phyloP scores from a whole-genome alignment of 2,113 vertebrate genomes.

The Henicopernis longicauda region DNA sequence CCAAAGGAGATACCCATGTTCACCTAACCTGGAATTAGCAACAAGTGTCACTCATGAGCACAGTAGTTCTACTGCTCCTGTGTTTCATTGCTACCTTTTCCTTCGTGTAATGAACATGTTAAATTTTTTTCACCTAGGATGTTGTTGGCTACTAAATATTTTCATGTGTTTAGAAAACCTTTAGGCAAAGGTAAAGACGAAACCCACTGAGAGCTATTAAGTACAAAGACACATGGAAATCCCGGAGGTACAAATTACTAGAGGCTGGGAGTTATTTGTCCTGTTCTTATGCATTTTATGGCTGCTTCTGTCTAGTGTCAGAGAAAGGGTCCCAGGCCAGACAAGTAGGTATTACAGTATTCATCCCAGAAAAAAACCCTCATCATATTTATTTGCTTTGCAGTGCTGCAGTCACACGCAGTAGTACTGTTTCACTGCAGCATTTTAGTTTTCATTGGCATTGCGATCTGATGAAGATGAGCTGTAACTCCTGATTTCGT shows the following conservation, averaged over 20 bases:
- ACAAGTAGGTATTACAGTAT: not conserved
- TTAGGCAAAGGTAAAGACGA: not conserved
- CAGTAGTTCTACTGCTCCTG: not conserved
- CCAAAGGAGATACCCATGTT: not conserved
- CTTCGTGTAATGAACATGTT: fast-evolving
- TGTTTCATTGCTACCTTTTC: not conserved
- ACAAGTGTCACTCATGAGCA: not conserved
- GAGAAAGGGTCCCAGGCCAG: not conserved
- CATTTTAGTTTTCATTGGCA: not conserved
- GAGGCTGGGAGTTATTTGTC: not conserved
- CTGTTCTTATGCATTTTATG: not conserved
- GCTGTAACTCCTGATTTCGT: not conserved
- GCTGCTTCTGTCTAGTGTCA: not conserved
- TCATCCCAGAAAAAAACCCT: not conserved
- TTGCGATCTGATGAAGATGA: fast-evolving
- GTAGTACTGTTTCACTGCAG: not conserved
- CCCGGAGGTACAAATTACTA: not conserved
- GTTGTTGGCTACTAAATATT: not conserved
- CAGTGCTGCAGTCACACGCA: not conserved
- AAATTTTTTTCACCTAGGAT: not conserved
- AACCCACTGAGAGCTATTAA: not conserved
- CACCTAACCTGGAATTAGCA: not conserved
- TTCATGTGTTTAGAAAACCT: not conserved
- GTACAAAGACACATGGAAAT: not conserved
- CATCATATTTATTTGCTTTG: not conserved